phyloP scores from a whole-genome alignment of 1,140 invertebrate genomes.

The Chymomyza costata region DNA sequence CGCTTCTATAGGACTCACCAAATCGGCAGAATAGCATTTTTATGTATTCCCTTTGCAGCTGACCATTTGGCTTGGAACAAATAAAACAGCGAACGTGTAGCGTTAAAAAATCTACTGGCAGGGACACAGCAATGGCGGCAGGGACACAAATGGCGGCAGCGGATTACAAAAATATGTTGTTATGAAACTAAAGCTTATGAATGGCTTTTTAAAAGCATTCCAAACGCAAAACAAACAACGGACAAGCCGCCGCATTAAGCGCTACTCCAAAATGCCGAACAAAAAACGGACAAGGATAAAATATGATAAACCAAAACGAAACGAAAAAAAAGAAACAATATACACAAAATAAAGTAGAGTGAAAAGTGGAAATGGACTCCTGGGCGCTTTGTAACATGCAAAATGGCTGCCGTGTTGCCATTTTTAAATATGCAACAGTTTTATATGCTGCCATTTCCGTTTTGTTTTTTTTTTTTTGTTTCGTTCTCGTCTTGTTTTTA shows the following conservation, averaged over 20 bases:
- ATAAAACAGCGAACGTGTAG: slow-evolving; percentile 48
- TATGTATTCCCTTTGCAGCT: slow-evolving; percentile 43
- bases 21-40: slow-evolving; percentile 19
- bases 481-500: too few species aligned
- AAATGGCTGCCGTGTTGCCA: too few species aligned
- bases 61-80: slow-evolving; percentile 53
- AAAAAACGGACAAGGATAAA: too few species aligned
- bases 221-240: slow-evolving; percentile 49
- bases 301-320: slow-evolving; percentile 3
- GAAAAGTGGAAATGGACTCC: background rate
- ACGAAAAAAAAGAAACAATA: slow-evolving; percentile 4
- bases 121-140: background rate
- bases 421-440: too few species aligned
- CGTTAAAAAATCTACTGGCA: slow-evolving; percentile 22
- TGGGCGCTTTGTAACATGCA: too few species aligned
- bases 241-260: slow-evolving; percentile 38
- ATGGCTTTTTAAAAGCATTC: slow-evolving; percentile 65
- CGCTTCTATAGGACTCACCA: slow-evolving; percentile 1
- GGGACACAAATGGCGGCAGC: background rate
- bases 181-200: slow-evolving; percentile 63
- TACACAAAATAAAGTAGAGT: slow-evolving; percentile 1
- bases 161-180: slow-evolving; percentile 56
- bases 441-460: too few species aligned
- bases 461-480: too few species aligned
- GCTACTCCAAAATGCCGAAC: background rate